phyloP scores from a whole-genome alignment of 1,140 invertebrate species.

The Drosophila equinoxialis region DNA sequence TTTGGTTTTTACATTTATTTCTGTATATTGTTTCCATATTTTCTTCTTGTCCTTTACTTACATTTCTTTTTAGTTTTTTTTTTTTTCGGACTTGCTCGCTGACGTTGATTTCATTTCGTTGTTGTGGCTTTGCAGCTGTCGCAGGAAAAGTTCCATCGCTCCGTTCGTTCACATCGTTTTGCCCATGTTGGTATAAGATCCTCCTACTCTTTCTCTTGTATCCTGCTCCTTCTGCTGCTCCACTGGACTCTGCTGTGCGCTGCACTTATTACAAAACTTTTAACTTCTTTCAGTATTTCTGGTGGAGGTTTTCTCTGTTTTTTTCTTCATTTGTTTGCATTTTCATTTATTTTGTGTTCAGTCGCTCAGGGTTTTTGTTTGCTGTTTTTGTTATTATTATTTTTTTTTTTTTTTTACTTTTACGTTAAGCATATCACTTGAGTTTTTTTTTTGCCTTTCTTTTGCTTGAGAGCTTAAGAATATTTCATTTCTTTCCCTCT shows the following conservation, averaged over 20 bases:
- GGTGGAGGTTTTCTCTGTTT: slow-evolving; percentile 46
- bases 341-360: slow-evolving; percentile 58
- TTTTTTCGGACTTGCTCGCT: background rate
- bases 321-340: slow-evolving; percentile 42
- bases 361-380: slow-evolving; percentile 30
- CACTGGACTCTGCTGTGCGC: slow-evolving; percentile 24
- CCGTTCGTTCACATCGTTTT: background rate
- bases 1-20: background rate
- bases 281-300: slow-evolving; percentile 38
- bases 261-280: slow-evolving; percentile 64
- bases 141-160: slow-evolving; percentile 19
- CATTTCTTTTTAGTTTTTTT: background rate
- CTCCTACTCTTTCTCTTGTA: background rate
- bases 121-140: slow-evolving; percentile 57
- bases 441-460: slow-evolving; percentile 5
- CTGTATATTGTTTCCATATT: background rate
- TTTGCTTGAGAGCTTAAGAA: slow-evolving; percentile 22
- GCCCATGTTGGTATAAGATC: background rate
- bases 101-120: slow-evolving; percentile 38
- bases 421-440: slow-evolving; percentile 50
- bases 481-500: slow-evolving; percentile 50
- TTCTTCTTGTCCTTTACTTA: background rate
- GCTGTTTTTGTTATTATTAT: slow-evolving; percentile 24
- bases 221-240: background rate
- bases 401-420: background rate